These are phyloP conservation scores for Lamproptera curius DNA, from an alignment of 2,888 invertebrate genomes.

Conservation along the genomic window DNA sequence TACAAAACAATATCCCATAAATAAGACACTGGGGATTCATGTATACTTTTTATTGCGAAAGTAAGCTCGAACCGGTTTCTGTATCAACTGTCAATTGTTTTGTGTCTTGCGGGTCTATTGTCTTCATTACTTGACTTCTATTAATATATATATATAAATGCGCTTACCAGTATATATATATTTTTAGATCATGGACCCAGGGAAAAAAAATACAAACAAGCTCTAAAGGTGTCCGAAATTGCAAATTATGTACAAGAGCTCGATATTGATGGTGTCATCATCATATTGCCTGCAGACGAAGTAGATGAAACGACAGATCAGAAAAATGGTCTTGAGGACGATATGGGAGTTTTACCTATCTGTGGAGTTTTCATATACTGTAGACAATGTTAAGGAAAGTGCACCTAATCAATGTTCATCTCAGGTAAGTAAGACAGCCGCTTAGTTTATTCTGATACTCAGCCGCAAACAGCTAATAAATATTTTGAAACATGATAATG, in stretches of 20 bases:
- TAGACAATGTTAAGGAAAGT: no score
- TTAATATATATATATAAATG: neutral
- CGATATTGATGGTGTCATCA: neutral
- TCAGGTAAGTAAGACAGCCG: neutral
- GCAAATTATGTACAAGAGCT: neutral
- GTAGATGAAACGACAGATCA: neutral
- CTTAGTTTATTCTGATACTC: neutral
- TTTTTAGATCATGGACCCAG: conserved; percentile 1
- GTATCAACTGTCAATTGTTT: neutral
- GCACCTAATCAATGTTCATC: no score
- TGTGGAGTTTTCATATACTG: conserved; percentile 1
- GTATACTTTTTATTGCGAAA: neutral
- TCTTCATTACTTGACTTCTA: neutral
- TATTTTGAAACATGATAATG: no score
- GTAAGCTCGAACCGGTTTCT: neutral
- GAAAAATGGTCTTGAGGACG: no score
- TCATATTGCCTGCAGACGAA: conserved; percentile 1
- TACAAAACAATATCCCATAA: neutral
- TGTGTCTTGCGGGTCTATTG: no score
- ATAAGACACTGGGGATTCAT: neutral
- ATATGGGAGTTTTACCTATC: conserved; percentile 1
- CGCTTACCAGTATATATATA: neutral
- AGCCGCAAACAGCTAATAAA: neutral
- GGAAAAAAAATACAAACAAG: conserved; percentile 1
- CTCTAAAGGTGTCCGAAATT: conserved; percentile 1